phyloP scores from a whole-genome alignment of 2,113 vertebrate species.

The Apteryx owenii region DNA sequence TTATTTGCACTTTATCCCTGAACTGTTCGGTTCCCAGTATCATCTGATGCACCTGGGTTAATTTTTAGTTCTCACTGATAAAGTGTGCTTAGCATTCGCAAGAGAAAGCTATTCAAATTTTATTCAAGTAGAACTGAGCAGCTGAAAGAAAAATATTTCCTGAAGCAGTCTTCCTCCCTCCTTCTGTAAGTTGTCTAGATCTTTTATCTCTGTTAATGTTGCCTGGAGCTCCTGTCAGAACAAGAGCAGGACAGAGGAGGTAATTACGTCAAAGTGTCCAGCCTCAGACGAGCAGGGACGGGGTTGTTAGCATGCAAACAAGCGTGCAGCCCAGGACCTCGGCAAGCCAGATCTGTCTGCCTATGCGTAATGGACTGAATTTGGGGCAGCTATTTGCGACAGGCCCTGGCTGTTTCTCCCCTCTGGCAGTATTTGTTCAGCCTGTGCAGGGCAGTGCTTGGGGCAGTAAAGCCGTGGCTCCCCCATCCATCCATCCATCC shows the following conservation, averaged over 20 bases:
- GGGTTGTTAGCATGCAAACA: neutral
- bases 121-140: neutral
- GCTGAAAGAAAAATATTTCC: constrained; percentile 37
- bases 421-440: neutral
- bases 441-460: neutral
- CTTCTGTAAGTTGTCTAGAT: neutral
- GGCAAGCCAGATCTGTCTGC: neutral
- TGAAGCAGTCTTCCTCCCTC: neutral
- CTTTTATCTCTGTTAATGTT: constrained; percentile 7
- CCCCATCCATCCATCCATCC: neutral
- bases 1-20: neutral
- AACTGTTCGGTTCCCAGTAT: neutral
- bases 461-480: neutral
- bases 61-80: neutral
- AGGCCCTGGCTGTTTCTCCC: neutral
- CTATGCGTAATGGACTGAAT: neutral
- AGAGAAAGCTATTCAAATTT: constrained; percentile 18
- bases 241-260: neutral
- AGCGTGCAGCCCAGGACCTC: neutral
- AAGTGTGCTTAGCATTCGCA: neutral
- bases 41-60: neutral
- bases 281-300: neutral
- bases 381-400: neutral
- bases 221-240: constrained; percentile 31
- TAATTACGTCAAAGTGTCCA: constrained; percentile 28